phyloP scores from a whole-genome alignment of 2,113 vertebrate genomes.

The Sitta europaea region DNA sequence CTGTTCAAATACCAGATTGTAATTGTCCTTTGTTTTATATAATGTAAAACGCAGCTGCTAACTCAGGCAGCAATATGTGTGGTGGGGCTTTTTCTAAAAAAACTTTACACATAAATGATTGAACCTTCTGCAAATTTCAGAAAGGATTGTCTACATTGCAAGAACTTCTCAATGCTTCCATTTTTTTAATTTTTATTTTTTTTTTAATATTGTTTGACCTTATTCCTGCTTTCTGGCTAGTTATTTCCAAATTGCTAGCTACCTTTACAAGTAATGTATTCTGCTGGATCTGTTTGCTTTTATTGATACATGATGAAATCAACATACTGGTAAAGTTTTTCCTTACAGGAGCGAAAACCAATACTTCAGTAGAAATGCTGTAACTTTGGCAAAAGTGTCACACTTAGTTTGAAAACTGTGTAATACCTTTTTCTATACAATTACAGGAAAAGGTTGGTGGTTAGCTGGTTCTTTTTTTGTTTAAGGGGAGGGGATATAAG shows the following conservation, averaged over 20 bases:
- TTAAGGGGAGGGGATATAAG: neutral
- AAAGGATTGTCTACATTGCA: neutral
- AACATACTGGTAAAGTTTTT: neutral
- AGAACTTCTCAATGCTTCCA: neutral
- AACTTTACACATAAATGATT: neutral
- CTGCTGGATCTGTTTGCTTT: neutral
- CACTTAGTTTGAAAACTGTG: neutral
- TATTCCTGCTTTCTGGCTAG: neutral
- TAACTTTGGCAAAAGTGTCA: neutral
- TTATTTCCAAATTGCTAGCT: neutral
- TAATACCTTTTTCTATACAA: neutral
- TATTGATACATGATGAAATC: neutral
- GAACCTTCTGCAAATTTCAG: neutral
- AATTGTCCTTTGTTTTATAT: neutral
- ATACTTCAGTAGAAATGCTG: neutral
- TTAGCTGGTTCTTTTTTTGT: neutral
- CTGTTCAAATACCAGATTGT: neutral
- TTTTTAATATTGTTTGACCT: fast-evolving
- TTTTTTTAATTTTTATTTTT: neutral
- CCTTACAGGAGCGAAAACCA: neutral
- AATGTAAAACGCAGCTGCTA: too few relatives aligned
- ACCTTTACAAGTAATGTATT: neutral
- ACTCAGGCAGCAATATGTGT: neutral
- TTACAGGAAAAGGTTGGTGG: neutral
- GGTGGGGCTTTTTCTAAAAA: neutral